Conservation (phyloP, 2,797 vertebrate species). For the Acanthopagrus latus region DNA sequence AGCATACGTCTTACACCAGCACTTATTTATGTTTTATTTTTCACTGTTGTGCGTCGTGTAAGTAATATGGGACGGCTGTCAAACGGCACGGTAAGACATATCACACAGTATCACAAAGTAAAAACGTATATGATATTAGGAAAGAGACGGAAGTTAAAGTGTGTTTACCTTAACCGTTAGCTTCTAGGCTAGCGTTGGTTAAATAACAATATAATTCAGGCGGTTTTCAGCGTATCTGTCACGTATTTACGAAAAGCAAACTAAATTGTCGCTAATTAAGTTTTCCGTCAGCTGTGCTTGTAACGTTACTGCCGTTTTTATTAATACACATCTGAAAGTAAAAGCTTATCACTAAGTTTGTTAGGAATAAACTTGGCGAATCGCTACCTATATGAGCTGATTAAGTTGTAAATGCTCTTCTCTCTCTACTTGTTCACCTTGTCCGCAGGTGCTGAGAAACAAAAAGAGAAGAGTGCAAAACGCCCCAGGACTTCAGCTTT, state of each 20-base stretch:
- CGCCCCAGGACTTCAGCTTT: conserved; percentile 35
- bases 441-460: conserved; percentile 57
- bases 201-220: not conserved
- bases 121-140: not conserved
- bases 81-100: conserved; percentile 66
- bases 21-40: not conserved
- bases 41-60: not conserved
- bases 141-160: not conserved
- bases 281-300: not conserved
- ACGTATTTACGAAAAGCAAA: not conserved
- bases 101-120: not conserved
- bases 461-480: conserved; percentile 30
- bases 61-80: conserved; percentile 54
- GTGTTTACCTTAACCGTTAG: conserved; percentile 39
- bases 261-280: not conserved
- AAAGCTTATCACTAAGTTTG: not conserved
- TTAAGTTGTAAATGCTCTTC: too few relatives aligned
- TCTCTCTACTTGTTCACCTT: not conserved
- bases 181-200: conserved; percentile 49
- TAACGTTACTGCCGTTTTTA: not conserved
- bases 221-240: not conserved
- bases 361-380: not conserved
- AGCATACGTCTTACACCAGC: not conserved
- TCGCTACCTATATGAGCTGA: not conserved
- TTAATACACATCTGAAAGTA: not conserved